A percentile compares a stretch with the other conserved stretches of the same genome.
Conservation (phyloP, 2,888 invertebrate genomes). For the Endotricha flammealis region DNA sequence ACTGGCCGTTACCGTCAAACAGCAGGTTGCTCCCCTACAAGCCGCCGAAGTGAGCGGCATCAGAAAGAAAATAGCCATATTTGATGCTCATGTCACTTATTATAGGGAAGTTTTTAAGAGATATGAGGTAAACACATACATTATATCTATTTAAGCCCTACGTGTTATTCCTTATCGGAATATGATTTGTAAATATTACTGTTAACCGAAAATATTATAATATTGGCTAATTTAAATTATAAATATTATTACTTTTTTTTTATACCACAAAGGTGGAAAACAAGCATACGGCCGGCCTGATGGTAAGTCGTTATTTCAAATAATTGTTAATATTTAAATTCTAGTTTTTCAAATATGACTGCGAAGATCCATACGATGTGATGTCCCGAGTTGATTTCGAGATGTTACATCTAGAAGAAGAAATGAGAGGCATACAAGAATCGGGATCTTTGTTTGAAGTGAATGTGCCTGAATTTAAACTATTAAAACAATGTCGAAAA, state of each 20-base stretch:
- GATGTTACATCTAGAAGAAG: constrained; percentile 87
- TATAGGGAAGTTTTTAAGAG: constrained; percentile 93
- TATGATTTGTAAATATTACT: no score
- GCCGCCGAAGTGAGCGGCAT: constrained; percentile 96
- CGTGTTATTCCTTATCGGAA: no score
- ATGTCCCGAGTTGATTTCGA: constrained; percentile 88
- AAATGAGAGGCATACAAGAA: constrained; percentile 91
- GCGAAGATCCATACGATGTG: constrained; percentile 84
- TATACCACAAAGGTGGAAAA: no score
- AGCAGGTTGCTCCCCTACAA: constrained; percentile 96
- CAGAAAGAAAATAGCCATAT: constrained; percentile 89
- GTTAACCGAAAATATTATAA: no score
- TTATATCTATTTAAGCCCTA: no score
- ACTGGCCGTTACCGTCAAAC: constrained; percentile 92
- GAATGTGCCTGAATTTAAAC: constrained; percentile 95
- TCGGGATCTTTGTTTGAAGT: constrained; percentile 97
- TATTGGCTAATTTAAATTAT: no score
- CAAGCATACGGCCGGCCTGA: no score
- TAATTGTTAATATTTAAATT: no score
- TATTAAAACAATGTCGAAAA: constrained; percentile 93
- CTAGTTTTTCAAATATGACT: constrained; percentile 85
- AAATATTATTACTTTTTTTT: no score
- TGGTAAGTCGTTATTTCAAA: no score
- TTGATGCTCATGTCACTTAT: constrained; percentile 89
- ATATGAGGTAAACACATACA: constrained; percentile 78